A percentile compares a stretch with the other conserved stretches of the same genome.
These are phyloP conservation scores for Gymnocheta viridis DNA, from an alignment of 2,888 invertebrate genomes.

Conservation along the genomic window DNA sequence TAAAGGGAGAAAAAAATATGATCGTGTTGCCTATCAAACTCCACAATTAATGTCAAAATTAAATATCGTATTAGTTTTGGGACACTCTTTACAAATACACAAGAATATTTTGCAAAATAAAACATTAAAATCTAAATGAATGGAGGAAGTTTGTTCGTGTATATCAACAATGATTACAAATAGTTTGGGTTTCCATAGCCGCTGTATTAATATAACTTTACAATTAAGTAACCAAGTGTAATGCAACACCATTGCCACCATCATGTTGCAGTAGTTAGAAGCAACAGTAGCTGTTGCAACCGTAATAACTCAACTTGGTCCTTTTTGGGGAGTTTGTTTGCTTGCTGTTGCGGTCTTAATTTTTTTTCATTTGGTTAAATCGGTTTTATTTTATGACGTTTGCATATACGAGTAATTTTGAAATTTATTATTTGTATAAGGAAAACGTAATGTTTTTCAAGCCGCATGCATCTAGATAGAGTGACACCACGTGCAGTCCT, in stretches of 20 bases:
- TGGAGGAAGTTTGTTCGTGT: background rate
- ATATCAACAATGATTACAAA: slow-evolving; percentile 6
- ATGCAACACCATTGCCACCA: background rate
- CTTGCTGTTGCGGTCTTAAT: slow-evolving; percentile 33
- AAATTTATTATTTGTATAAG: slow-evolving; percentile 66
- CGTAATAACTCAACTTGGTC: slow-evolving; percentile 42
- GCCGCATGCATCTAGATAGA: slow-evolving; percentile 24
- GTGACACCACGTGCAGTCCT: slow-evolving; percentile 18
- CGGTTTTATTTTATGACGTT: slow-evolving; percentile 70
- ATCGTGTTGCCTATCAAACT: too few species aligned
- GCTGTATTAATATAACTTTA: slow-evolving; percentile 17
- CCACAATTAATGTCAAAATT: too few species aligned
- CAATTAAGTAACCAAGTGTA: slow-evolving; percentile 44
- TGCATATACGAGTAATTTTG: slow-evolving; percentile 66
- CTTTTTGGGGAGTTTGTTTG: slow-evolving; percentile 16
- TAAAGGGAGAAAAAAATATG: too few species aligned
- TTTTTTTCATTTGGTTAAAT: slow-evolving; percentile 33
- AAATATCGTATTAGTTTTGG: too few species aligned
- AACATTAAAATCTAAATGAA: slow-evolving; percentile 9
- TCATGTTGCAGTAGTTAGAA: slow-evolving; percentile 14
- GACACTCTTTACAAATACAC: too few species aligned
- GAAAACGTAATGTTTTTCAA: slow-evolving; percentile 39
- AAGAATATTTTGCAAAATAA: slow-evolving; percentile 2
- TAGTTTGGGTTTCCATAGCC: slow-evolving; percentile 38
- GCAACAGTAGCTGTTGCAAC: slow-evolving; percentile 33